Evolutionary conservation across 2,888 invertebrate genomes (phyloP), one percentile per base, ranked within the genome.

Genomic region (Eucera pruinosa): DNA sequence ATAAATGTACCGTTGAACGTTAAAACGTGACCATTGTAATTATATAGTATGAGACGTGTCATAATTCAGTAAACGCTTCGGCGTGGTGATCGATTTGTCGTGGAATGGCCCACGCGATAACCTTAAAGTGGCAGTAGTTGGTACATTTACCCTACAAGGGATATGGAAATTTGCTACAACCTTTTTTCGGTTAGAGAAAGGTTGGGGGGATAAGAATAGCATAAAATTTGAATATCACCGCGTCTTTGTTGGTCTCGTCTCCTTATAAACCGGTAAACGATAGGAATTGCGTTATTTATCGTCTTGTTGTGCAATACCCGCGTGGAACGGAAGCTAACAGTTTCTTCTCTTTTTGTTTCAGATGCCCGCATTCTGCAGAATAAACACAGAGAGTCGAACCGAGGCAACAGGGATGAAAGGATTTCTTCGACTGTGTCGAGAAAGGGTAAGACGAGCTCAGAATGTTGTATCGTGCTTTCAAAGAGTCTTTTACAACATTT

Each of bases 121-220:
- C n/a, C n/a, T n/a, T n/a, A n/a, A n/a, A n/a, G n/a, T n/a, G n/a
- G n/a, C n/a, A n/a, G n/a, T n/a, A n/a, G n/a, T n/a, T n/a, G n/a
- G n/a, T n/a, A n/a, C n/a, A n/a, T n/a, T n/a, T n/a, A n/a, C n/a
- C n/a, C n/a, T n/a, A n/a, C n/a, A n/a, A n/a, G n/a, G 67, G 64
- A 83, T 83, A 75, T 70, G 67, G 57, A 68, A 65, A 83, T 83
- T 80, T 75, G 74, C 80, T 68, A 71, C 61, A 75, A 45, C 45
- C 66, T n/a, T n/a, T 65, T 54, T 57, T 36, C 60, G 55, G 30
- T 30, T 30, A 30, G 30, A 11, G 25, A 25, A 25, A 15, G 23
- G 43, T 41, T 3, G 30, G 36, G 23, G 9, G 65, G 41, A 50
- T 43, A 54, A 54, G 60, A 30, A 61, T 41, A 69, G 30, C 48